Conservation (phyloP, 2,113 vertebrate genomes). For the Ochotona curzoniae region DNA sequence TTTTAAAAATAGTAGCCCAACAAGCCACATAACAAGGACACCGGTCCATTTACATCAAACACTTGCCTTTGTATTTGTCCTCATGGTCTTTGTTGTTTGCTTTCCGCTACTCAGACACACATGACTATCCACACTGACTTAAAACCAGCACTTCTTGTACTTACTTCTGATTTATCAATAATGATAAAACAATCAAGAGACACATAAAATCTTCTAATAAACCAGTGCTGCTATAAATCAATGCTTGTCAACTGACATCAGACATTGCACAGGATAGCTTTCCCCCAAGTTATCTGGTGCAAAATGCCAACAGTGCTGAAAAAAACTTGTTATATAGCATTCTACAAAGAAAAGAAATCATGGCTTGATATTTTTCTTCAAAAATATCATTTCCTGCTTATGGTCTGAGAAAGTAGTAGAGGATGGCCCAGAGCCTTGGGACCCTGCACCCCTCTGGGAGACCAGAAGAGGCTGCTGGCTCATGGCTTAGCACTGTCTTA, state of each 20-base stretch:
- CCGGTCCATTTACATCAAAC: not conserved
- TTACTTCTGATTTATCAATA: not conserved
- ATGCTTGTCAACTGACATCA: not conserved
- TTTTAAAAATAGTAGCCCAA: not conserved
- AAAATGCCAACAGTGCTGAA: not conserved
- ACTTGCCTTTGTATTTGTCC: not conserved
- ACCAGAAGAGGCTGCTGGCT: no score
- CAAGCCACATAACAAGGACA: not conserved
- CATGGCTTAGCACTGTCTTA: no score
- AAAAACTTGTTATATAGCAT: not conserved
- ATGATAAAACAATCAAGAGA: not conserved
- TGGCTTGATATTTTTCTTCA: not conserved
- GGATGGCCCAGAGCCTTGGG: no score
- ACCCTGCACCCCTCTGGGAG: no score
- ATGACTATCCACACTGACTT: not conserved
- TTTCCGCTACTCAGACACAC: not conserved
- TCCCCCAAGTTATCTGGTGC: not conserved
- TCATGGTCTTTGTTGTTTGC: not conserved
- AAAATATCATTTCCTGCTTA: not conserved
- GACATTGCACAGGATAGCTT: not conserved
- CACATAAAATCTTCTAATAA: not conserved
- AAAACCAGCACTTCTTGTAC: not conserved
- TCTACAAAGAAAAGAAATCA: not conserved
- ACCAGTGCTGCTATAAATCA: not conserved
- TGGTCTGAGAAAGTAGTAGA: no score